phyloP scores from a whole-genome alignment of 92 coral and sea anemone genomes.

The Paramuricea clavata region DNA sequence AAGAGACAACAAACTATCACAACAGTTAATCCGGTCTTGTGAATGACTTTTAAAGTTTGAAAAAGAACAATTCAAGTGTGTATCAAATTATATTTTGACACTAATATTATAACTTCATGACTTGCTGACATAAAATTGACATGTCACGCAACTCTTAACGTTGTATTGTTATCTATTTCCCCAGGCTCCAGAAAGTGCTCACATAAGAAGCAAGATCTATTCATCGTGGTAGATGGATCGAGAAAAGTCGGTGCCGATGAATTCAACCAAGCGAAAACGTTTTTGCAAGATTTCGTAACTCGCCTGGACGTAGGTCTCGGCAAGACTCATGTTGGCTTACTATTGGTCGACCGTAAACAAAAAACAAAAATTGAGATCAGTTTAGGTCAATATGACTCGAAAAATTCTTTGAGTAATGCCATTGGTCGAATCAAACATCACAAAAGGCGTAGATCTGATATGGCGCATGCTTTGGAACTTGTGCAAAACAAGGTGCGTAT shows the following conservation, averaged over 20 bases:
- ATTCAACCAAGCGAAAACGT: not conserved
- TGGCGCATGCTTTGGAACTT: constrained; percentile 44
- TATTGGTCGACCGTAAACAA: not conserved
- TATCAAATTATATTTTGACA: no score
- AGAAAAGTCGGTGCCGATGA: not conserved
- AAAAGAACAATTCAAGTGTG: no score
- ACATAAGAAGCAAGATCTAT: constrained; percentile 2
- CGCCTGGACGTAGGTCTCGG: constrained; percentile 35
- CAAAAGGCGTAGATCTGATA: constrained; percentile 14
- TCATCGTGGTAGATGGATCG: constrained; percentile 38
- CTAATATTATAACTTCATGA: no score
- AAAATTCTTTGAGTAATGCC: not conserved
- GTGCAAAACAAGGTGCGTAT: constrained; percentile 16
- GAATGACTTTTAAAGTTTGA: no score
- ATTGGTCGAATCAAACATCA: constrained; percentile 20
- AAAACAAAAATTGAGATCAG: constrained; percentile 30
- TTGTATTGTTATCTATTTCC: not conserved
- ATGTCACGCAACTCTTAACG: no score
- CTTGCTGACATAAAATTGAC: no score
- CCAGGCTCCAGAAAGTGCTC: constrained; percentile 16
- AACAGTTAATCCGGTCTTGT: no score
- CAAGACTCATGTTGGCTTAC: constrained; percentile 46
- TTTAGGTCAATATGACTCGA: constrained; percentile 39
- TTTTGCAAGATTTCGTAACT: constrained; percentile 14
- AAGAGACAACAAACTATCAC: no score